Conservation (phyloP, 2,888 invertebrate genomes). For the Acleris holmiana region DNA sequence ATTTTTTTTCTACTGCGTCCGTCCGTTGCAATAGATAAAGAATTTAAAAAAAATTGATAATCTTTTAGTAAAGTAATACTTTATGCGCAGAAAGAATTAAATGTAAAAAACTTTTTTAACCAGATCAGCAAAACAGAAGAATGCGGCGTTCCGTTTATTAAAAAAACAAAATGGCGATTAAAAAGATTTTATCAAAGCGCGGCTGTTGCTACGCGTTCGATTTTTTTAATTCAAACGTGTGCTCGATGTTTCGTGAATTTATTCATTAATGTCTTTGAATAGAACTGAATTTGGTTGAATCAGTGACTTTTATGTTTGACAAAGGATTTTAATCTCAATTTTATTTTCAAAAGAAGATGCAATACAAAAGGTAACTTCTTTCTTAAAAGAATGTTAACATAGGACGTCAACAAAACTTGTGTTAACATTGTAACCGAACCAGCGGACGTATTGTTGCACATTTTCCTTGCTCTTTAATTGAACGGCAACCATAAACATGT, state of each 20-base stretch:
- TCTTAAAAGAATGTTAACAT: too few species aligned
- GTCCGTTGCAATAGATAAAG: too few species aligned
- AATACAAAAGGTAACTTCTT: not conserved
- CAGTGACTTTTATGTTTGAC: not conserved
- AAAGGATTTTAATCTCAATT: constrained; percentile 15
- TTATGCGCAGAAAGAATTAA: not conserved
- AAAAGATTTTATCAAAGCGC: constrained; percentile 55
- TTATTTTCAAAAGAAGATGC: not conserved
- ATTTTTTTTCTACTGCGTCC: too few species aligned
- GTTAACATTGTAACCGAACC: too few species aligned
- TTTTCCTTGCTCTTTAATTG: too few species aligned
- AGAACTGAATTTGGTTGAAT: not conserved
- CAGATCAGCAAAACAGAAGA: constrained; percentile 44
- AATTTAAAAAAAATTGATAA: too few species aligned
- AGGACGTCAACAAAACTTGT: too few species aligned
- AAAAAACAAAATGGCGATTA: constrained; percentile 47
- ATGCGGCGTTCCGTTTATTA: constrained; percentile 60
- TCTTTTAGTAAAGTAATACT: not conserved
- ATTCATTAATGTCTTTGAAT: not conserved
- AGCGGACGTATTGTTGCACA: too few species aligned
- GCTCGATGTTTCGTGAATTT: not conserved
- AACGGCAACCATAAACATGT: too few species aligned
- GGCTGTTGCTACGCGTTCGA: constrained; percentile 45
- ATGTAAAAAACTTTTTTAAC: constrained; percentile 4
- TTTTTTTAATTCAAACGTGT: constrained; percentile 7